These are phyloP conservation scores for Sparus aurata DNA, from an alignment of 2,797 vertebrate species.

Conservation along the genomic window DNA sequence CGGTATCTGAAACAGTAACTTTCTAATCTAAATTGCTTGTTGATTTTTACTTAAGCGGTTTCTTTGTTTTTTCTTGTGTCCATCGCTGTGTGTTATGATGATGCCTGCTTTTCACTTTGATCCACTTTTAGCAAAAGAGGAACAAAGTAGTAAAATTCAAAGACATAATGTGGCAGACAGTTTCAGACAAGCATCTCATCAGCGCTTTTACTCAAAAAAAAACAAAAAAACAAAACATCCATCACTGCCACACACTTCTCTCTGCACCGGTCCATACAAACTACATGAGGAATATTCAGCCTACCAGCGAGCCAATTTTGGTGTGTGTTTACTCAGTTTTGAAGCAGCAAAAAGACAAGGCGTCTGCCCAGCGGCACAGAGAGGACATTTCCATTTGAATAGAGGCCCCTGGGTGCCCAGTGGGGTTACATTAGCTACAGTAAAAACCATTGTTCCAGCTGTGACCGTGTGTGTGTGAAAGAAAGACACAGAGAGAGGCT, in stretches of 20 bases:
- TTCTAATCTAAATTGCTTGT: neutral
- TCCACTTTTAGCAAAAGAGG: neutral
- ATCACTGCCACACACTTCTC: constrained; percentile 16
- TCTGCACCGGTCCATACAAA: neutral
- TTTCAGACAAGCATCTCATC: neutral
- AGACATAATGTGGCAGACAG: neutral
- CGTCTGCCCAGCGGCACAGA: constrained; percentile 67
- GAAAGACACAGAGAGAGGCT: constrained; percentile 9
- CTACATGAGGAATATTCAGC: constrained; percentile 10
- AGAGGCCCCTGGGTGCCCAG: constrained; percentile 69
- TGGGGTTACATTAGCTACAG: constrained; percentile 81
- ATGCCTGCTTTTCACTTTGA: neutral
- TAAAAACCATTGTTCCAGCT: constrained; percentile 76
- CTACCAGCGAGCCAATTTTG: constrained; percentile 10
- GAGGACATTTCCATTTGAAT: constrained; percentile 81
- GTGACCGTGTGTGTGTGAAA: constrained; percentile 44
- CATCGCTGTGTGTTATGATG: neutral
- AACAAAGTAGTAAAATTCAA: neutral
- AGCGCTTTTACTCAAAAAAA: neutral
- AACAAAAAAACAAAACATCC: constrained; percentile 12
- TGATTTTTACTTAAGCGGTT: neutral
- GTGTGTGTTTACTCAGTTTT: constrained; percentile 48
- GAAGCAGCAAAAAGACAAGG: constrained; percentile 54
- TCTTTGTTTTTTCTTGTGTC: neutral
- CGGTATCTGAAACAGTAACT: neutral